Evolutionary conservation across 2,113 vertebrate species (phyloP).

Genomic region (Zosterops japonicus): DNA sequence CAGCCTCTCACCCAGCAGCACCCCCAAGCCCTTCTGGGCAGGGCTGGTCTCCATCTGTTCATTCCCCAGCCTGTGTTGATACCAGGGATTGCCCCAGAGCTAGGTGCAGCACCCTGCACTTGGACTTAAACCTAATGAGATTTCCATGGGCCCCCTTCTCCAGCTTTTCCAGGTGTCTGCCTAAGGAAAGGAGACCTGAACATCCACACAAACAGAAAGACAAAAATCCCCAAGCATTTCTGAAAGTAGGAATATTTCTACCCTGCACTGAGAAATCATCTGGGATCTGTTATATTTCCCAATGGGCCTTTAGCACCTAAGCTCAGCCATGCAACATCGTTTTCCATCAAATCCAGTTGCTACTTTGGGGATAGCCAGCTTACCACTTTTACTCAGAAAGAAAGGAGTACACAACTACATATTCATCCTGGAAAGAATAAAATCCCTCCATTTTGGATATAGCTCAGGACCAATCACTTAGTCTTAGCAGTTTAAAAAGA

Average conservation of each 20-base stretch:
- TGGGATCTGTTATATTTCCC: not conserved
- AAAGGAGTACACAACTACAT: not conserved
- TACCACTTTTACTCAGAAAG: not conserved
- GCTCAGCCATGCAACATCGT: not conserved
- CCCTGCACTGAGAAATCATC: not conserved
- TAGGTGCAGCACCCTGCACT: not conserved
- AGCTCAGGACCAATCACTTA: not conserved
- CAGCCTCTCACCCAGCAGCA: not conserved
- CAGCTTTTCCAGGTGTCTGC: not conserved
- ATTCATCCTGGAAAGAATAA: not conserved
- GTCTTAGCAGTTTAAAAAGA: not conserved
- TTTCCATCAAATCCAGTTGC: not conserved
- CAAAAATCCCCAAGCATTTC: not conserved
- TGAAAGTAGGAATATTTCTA: not conserved
- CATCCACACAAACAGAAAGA: not conserved
- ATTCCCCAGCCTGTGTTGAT: not conserved
- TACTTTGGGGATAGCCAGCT: not conserved
- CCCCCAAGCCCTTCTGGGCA: fast-evolving
- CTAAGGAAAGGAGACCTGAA: not conserved
- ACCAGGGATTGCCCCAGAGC: too few relatives aligned
- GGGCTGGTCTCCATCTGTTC: not conserved
- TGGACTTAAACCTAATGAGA: not conserved
- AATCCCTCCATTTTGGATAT: not conserved
- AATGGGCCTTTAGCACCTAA: not conserved
- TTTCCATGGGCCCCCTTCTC: not conserved